Conservation (phyloP, 2,113 vertebrate species). For the Eublepharis macularius region DNA sequence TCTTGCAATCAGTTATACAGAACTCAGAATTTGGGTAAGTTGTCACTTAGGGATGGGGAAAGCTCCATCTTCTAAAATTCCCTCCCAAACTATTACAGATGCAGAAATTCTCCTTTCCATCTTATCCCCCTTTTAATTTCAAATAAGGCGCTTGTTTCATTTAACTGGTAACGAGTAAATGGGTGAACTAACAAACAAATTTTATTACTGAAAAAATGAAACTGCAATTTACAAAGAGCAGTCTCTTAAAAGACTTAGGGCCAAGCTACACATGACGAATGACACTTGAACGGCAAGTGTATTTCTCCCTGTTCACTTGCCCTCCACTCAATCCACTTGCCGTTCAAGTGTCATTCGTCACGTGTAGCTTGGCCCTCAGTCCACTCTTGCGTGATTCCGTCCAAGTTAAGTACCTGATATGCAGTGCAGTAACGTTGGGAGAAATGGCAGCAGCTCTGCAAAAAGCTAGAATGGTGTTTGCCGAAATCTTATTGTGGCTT, state of each 20-base stretch:
- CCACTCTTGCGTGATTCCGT: background rate
- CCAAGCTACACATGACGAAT: too few relatives aligned
- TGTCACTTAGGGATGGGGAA: background rate
- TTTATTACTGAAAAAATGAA: background rate
- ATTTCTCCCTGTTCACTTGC: too few relatives aligned
- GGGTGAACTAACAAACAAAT: background rate
- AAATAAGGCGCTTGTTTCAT: background rate
- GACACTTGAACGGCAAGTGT: too few relatives aligned
- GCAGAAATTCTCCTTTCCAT: background rate
- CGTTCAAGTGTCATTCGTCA: too few relatives aligned
- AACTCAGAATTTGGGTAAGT: background rate
- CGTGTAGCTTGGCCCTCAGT: too few relatives aligned
- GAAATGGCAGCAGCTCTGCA: slow-evolving; percentile 39
- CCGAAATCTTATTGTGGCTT: slow-evolving; percentile 64
- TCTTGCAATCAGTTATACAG: too few relatives aligned
- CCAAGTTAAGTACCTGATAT: slow-evolving; percentile 54
- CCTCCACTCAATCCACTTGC: too few relatives aligned
- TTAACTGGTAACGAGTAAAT: background rate
- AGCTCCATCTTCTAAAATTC: background rate
- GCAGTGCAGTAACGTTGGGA: slow-evolving; percentile 44
- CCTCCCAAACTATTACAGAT: background rate
- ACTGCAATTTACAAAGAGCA: background rate
- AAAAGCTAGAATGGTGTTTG: slow-evolving; percentile 52
- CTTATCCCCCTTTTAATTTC: background rate
- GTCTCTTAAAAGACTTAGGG: background rate